Base-by-base conservation (phyloP, 2,797 vertebrate genomes). In the Oreonectes daqikongensis region DNA sequence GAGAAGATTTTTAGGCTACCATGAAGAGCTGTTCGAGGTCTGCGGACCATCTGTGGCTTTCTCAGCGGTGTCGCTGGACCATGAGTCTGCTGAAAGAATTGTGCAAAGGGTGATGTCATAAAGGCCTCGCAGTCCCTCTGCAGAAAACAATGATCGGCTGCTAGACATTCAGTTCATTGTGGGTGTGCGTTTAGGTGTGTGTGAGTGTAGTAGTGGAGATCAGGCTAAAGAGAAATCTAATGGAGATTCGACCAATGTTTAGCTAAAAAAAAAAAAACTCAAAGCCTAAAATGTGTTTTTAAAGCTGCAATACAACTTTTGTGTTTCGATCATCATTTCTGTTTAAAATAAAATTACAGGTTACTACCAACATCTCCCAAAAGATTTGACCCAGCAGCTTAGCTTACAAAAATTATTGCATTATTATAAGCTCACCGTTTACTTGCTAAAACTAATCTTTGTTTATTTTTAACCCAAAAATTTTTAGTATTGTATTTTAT, bases 1-100 rank as follows among this genome's bases (percentile, higher is more conserved):
- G 71, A 77, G 72, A 57, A 57, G 70, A 64, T 61, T 70, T 82
- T 72, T 61, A 81, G 80, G 85, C 83, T 87, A 84, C 83, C 85
- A 87, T 83, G 76, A 86, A 86, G 83, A 82, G 77, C 66, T 72
- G 75, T 46, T 69, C 70, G 71, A 42, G 81, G 69, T 84, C 80
- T 82, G 79, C 28, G 76, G 81, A 79, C 85, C 92, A 90, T 92
- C 90, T 91, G 90, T 87, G 81, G 88, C 83, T 89, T 85, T 90
- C 87, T 87, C 67, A 78, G 78, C 72, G 83, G 77, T 82, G 72
- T 60, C 40, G 69, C 72, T 78, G 82, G 85, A 82, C 73, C 85
- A 72, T 81, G 82, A 84, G 88, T 86, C 84, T 50, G 79, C 72
- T 80, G 78, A 86, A 89, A 77, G 83, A 83, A 88, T 88, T 82